These are phyloP conservation scores for Harpagoxenus sublaevis DNA, from an alignment of 2,888 invertebrate species.

Conservation along the genomic window DNA sequence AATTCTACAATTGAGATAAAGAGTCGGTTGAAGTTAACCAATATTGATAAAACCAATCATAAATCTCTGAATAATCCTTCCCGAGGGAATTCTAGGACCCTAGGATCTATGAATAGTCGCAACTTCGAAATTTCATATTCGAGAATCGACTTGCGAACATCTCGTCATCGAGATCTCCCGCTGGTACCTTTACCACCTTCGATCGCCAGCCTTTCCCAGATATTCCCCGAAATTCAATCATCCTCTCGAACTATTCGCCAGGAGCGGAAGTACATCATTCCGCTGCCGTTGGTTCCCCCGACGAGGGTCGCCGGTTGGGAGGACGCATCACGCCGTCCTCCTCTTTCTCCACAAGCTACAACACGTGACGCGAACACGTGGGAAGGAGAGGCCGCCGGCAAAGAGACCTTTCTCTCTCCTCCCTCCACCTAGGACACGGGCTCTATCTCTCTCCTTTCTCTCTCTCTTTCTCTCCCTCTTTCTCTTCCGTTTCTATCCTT, in stretches of 20 bases:
- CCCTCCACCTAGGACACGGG: conserved; percentile 49
- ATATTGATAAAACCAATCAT: conserved; percentile 17
- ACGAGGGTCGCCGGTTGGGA: conserved; percentile 65
- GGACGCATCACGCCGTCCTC: conserved; percentile 52
- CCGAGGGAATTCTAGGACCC: background rate
- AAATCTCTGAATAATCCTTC: background rate
- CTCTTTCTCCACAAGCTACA: conserved; percentile 15
- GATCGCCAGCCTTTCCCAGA: conserved; percentile 1
- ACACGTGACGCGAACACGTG: conserved; percentile 65
- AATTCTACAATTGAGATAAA: conserved; percentile 24
- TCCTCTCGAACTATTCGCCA: conserved; percentile 42
- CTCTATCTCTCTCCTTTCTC: conserved; percentile 47
- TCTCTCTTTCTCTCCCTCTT: conserved; percentile 42
- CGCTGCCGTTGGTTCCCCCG: conserved; percentile 66
- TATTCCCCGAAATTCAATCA: conserved; percentile 48
- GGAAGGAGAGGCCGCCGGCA: conserved; percentile 56
- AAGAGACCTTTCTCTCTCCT: conserved; percentile 70
- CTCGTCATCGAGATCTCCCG: conserved; percentile 6
- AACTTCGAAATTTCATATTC: conserved; percentile 38
- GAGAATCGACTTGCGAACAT: background rate
- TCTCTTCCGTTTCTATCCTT: conserved; percentile 56
- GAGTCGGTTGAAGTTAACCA: background rate
- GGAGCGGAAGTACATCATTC: conserved; percentile 84
- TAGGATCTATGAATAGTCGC: background rate
- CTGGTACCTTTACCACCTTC: background rate